Evolutionary conservation across 2,797 vertebrate genomes (phyloP).

Genomic region (Lepus oiostolus): DNA sequence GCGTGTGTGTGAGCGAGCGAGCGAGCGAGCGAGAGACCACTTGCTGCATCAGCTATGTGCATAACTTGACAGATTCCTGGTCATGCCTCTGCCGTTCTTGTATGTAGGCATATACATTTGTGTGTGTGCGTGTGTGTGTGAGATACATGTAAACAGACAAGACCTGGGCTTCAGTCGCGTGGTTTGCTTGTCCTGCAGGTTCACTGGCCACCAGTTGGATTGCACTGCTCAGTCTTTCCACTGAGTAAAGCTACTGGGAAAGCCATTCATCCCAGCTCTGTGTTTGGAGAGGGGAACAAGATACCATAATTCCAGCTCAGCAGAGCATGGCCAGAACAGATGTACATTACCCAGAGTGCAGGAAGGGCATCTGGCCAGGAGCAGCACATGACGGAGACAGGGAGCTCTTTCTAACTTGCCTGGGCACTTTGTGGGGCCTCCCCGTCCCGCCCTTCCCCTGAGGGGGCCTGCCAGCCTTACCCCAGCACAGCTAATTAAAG

Average conservation of each 20-base stretch:
- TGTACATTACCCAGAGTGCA: neutral
- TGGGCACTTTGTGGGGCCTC: neutral
- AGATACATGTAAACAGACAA: neutral
- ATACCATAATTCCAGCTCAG: constrained; percentile 69
- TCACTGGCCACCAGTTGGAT: neutral
- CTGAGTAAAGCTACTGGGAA: constrained; percentile 51
- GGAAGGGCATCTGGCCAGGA: constrained; percentile 18
- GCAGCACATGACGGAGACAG: neutral
- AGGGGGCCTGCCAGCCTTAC: neutral
- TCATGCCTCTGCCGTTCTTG: neutral
- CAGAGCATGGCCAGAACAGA: constrained; percentile 51
- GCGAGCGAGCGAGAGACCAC: neutral
- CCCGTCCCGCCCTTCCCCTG: neutral
- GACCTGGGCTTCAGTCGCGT: constrained; percentile 23
- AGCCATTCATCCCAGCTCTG: constrained; percentile 9
- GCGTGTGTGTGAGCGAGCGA: neutral
- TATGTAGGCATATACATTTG: neutral
- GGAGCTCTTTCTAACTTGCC: neutral
- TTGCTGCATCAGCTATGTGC: neutral
- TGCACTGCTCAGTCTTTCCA: constrained; percentile 38
- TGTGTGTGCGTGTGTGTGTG: neutral
- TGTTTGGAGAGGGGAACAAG: constrained; percentile 53
- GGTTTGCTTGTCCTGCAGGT: constrained; percentile 9
- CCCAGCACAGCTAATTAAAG: neutral
- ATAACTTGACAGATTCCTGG: neutral